These are phyloP conservation scores for Onychomys leucogaster DNA, from an alignment of 2,797 vertebrate genomes.

Conservation along the genomic window DNA sequence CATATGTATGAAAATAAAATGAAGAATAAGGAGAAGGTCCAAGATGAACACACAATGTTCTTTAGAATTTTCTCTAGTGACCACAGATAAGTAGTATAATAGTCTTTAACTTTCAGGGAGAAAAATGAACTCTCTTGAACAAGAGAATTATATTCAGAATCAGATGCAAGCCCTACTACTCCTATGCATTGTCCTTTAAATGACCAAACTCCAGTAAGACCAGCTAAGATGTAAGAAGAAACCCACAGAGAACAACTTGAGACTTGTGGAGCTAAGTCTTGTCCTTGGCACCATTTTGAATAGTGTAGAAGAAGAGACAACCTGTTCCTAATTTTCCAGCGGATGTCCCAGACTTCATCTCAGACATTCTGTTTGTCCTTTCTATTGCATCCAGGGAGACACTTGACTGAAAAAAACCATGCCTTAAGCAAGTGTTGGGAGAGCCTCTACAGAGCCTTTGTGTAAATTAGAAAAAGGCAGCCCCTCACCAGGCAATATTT, in stretches of 20 bases:
- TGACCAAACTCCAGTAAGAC: background rate
- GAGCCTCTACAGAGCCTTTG: background rate
- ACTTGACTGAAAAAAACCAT: constrained; percentile 33
- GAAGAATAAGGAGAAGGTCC: background rate
- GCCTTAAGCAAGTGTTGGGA: background rate
- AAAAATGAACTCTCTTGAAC: background rate
- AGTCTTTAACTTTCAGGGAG: background rate
- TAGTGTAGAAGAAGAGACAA: background rate
- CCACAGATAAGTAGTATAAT: background rate
- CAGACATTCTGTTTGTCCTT: constrained; percentile 47
- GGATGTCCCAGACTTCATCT: constrained; percentile 43
- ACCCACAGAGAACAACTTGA: background rate
- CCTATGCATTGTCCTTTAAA: background rate
- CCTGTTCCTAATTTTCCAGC: constrained; percentile 57
- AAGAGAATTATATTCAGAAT: constrained; percentile 44
- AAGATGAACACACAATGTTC: background rate
- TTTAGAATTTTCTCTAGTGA: background rate
- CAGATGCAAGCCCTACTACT: background rate
- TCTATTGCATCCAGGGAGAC: background rate
- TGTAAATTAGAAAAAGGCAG: constrained; percentile 35
- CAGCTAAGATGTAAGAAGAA: background rate
- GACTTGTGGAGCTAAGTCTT: background rate
- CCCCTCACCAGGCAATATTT: background rate
- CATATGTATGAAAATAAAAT: background rate
- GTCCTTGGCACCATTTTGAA: background rate